A percentile compares a stretch with the other conserved stretches of the same genome.
phyloP scores from a whole-genome alignment of 2,888 invertebrate genomes.

The Cylloceria caligata region DNA sequence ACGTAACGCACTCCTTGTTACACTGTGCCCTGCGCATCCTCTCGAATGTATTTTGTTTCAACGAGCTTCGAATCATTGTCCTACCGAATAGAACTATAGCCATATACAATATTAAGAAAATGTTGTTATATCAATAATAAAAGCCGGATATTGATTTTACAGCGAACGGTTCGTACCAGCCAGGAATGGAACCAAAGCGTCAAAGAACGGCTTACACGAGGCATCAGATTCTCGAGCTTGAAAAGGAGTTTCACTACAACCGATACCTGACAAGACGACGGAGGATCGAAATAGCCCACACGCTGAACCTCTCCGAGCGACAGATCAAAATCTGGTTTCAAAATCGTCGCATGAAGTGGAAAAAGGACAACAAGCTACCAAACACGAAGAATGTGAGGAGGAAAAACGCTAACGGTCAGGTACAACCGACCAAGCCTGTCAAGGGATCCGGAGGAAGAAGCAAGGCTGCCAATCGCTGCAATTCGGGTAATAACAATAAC shows the following conservation, averaged over 20 bases:
- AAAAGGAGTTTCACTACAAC: constrained; percentile 99
- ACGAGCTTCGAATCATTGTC: background rate
- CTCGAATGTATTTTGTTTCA: background rate
- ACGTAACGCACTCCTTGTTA: constrained; percentile 47
- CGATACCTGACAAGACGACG: constrained; percentile 97
- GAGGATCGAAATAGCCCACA: constrained; percentile 98
- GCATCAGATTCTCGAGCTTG: constrained; percentile 98
- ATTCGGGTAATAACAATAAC: constrained; percentile 87
- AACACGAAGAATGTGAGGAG: constrained; percentile 92
- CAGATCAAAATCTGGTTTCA: constrained; percentile 97
- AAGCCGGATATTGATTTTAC: constrained; percentile 81
- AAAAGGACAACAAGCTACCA: constrained; percentile 95
- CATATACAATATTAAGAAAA: background rate
- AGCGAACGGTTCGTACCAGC: constrained; percentile 95
- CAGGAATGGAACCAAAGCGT: constrained; percentile 97
- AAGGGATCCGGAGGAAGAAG: constrained; percentile 71
- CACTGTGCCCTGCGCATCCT: constrained; percentile 10
- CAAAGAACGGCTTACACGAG: constrained; percentile 99
- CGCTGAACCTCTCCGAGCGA: constrained; percentile 95
- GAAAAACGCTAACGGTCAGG: constrained; percentile 85
- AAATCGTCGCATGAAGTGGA: constrained; percentile 94
- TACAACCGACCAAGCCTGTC: constrained; percentile 74
- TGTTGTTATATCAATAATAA: constrained; percentile 9
- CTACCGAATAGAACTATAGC: background rate
- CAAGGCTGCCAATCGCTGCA: constrained; percentile 66